Evolutionary conservation across 2,888 invertebrate species (phyloP), one percentile per base, ranked within the genome.

Genomic region (Amiota minor): DNA sequence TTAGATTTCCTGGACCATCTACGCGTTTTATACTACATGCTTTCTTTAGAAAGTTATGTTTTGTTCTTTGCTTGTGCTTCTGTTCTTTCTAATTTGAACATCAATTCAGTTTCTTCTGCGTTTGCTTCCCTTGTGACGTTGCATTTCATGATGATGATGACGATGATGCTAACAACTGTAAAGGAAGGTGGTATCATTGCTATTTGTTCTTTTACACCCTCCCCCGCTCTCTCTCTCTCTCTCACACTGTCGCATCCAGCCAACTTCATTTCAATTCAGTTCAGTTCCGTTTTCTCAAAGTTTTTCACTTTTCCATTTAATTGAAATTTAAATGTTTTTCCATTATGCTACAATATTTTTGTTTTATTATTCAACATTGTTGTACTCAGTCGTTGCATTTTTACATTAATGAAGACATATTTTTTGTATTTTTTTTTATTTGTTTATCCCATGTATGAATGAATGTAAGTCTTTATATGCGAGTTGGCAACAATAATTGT

Each of bases 291-390:
- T 70, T 72, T 56, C 45, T 10, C 71, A 77, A 74, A 72, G 70
- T 79, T 82, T 72, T 61, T 3, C 47, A 64, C 64, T 68, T 64
- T 73, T 69, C 71, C 56, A 69, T 71, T 81, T 86, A 84, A 86
- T 84, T 83, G 86, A 84, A 85, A 85, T 83, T 86, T 84, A 83
- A 85, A 84, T 83, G 85, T 80, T 85, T 81, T 83, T 82, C 76
- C 82, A 78, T 79, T 67, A 72, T 73, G 72, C 75, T 76, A 65
- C 74, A 71, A 69, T 62, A 16, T 70, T 64, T 53, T 68, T 69
- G 71, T 68, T 71, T 53, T 76, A 71, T 67, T 69, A 62, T 73
- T 59, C 12, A 53, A 62, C 62, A 62, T 64, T 35, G 59, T 73
- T 76, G 75, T 73, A 65, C 18, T 20, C 56, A 55, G 16, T 49